These are phyloP conservation scores for Hesperia comma DNA, from an alignment of 2,888 invertebrate species.

Conservation along the genomic window DNA sequence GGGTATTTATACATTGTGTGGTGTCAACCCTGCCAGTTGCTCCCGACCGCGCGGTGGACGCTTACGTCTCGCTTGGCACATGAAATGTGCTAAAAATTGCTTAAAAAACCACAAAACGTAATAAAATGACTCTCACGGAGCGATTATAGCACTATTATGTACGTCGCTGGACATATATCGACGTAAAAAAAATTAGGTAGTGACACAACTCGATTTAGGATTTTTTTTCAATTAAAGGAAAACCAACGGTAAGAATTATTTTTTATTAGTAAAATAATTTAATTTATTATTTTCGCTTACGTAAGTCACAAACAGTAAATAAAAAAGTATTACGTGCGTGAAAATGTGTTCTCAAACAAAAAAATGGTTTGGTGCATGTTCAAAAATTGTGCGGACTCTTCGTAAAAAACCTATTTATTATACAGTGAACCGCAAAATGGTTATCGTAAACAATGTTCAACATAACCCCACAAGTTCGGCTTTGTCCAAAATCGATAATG, in stretches of 20 bases:
- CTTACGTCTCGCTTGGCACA: slow-evolving; percentile 5
- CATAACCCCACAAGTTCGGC: slow-evolving; percentile 52
- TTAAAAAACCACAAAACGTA: slow-evolving; percentile 24
- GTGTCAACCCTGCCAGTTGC: slow-evolving; percentile 32
- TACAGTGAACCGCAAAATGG: slow-evolving; percentile 30
- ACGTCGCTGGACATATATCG: slow-evolving; percentile 20
- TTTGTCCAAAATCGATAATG: slow-evolving; percentile 72
- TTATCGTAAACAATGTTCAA: slow-evolving; percentile 59
- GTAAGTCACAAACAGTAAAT: background rate
- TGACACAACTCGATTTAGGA: slow-evolving; percentile 22
- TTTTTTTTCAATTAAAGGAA: slow-evolving; percentile 27
- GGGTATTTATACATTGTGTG: slow-evolving; percentile 11
- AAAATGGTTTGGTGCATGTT: slow-evolving; percentile 6
- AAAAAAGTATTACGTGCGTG: slow-evolving; percentile 8
- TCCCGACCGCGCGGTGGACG: slow-evolving; percentile 31
- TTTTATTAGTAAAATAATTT: background rate
- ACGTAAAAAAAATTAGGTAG: slow-evolving; percentile 36
- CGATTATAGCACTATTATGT: slow-evolving; percentile 34
- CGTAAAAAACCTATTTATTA: slow-evolving; percentile 1
- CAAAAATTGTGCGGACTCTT: slow-evolving; percentile 3
- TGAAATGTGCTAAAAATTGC: slow-evolving; percentile 33
- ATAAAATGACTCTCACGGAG: slow-evolving; percentile 29
- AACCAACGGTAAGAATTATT: slow-evolving; percentile 26
- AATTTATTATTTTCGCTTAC: too few relatives aligned
- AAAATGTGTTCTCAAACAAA: slow-evolving; percentile 18